Evolutionary conservation across 2,113 vertebrate genomes (phyloP).

Genomic region (Orycteropus afer): DNA sequence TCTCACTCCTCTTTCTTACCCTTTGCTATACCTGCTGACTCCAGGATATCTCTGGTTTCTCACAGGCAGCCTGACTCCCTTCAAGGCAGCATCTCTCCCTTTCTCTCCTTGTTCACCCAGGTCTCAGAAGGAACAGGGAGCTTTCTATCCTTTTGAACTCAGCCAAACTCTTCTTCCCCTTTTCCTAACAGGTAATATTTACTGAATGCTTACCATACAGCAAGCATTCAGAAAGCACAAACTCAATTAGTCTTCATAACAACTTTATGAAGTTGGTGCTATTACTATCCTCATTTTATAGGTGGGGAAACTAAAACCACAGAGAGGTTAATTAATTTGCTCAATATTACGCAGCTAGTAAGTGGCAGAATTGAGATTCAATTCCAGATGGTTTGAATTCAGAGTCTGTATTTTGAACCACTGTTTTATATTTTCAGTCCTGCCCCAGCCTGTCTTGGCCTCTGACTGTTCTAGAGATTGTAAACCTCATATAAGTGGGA

Average conservation of each 20-base stretch:
- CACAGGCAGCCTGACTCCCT: not conserved
- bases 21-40: not conserved
- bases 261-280: too few species aligned
- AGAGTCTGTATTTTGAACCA: slow-evolving; percentile 38
- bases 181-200: slow-evolving; percentile 20
- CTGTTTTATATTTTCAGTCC: not conserved
- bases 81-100: not conserved
- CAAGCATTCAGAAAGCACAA: too few species aligned
- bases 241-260: too few species aligned
- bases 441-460: slow-evolving; percentile 13
- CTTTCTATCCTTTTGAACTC: slow-evolving; percentile 5
- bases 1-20: not conserved
- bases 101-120: not conserved
- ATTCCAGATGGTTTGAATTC: not conserved
- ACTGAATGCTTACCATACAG: too few species aligned
- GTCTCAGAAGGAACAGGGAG: not conserved
- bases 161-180: not conserved
- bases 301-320: too few species aligned
- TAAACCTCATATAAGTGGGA: not conserved
- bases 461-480: not conserved
- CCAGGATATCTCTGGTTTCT: not conserved
- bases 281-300: too few species aligned
- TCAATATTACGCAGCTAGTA: too few species aligned
- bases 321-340: too few species aligned
- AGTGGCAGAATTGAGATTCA: too few species aligned